phyloP scores from a whole-genome alignment of 1,140 invertebrate genomes.

The Laupala kohalensis region DNA sequence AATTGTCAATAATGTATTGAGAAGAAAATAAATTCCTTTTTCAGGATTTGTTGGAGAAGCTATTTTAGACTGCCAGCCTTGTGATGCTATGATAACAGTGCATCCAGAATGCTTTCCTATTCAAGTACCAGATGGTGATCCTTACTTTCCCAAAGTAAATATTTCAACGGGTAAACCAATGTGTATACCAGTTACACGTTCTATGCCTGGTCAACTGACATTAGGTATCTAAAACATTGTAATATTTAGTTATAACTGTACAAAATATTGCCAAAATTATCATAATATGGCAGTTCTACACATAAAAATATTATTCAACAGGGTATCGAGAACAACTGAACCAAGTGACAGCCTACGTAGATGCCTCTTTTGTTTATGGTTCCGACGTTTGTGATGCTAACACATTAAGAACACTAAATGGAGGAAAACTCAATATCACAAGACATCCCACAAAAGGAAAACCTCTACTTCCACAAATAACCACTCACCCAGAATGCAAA shows the following conservation, averaged over 20 bases:
- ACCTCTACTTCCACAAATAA: conserved; percentile 31
- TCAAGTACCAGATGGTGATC: conserved; percentile 38
- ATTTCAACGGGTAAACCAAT: conserved; percentile 32
- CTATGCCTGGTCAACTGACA: conserved; percentile 41
- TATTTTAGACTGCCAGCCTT: conserved; percentile 32
- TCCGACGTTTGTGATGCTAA: conserved; percentile 36
- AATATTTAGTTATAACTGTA: background rate
- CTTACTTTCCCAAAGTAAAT: conserved; percentile 35
- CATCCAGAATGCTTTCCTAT: conserved; percentile 44
- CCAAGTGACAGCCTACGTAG: conserved; percentile 47
- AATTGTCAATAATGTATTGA: background rate
- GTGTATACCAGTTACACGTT: conserved; percentile 43
- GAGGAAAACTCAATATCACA: conserved; percentile 35
- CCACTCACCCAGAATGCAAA: conserved; percentile 32
- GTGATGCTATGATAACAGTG: conserved; percentile 30
- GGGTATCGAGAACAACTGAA: conserved; percentile 46
- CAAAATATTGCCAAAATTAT: background rate
- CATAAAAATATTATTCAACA: conserved; percentile 11
- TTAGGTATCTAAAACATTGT: conserved; percentile 24
- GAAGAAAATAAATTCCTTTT: conserved; percentile 1
- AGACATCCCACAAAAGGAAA: conserved; percentile 25
- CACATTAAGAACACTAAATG: conserved; percentile 19
- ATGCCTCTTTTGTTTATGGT: conserved; percentile 48
- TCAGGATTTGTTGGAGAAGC: conserved; percentile 28
- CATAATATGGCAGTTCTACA: background rate